These are phyloP conservation scores for Allolobophora icterica DNA, from an alignment of 2,888 invertebrate genomes.

Conservation along the genomic window DNA sequence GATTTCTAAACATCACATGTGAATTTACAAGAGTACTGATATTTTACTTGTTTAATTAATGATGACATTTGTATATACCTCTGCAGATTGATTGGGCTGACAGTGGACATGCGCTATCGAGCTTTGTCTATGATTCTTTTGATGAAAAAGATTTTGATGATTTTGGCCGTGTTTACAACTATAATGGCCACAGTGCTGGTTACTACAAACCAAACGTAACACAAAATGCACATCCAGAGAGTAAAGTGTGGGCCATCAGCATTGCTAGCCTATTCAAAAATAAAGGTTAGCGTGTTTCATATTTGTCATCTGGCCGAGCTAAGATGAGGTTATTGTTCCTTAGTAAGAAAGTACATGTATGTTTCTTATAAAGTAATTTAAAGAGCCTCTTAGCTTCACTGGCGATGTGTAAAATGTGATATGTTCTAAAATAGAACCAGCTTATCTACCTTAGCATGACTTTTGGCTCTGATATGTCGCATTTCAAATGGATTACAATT, in stretches of 20 bases:
- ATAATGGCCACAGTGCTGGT: constrained; percentile 53
- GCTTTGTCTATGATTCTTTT: constrained; percentile 56
- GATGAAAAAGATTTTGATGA: constrained; percentile 56
- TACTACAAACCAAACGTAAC: constrained; percentile 58
- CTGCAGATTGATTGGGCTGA: constrained; percentile 53
- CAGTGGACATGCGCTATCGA: constrained; percentile 48
- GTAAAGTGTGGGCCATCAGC: constrained; percentile 52
- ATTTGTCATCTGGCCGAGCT: neutral
- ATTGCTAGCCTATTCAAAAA: constrained; percentile 48
- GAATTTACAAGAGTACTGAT: neutral
- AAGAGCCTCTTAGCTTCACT: neutral
- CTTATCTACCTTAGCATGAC: too few relatives aligned
- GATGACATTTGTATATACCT: neutral
- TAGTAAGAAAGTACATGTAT: neutral
- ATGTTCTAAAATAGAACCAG: too few relatives aligned
- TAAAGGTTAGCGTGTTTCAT: constrained; percentile 46
- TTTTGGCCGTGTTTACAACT: constrained; percentile 54
- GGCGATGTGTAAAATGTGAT: too few relatives aligned
- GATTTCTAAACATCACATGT: too few relatives aligned
- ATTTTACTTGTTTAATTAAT: neutral
- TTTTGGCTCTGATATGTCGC: too few relatives aligned
- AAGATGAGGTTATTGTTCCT: too few relatives aligned
- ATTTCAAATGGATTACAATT: too few relatives aligned
- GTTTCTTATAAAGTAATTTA: neutral
- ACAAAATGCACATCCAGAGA: constrained; percentile 54